Conservation (phyloP, 2,113 vertebrate species). For the Motacilla tschutschensis region DNA sequence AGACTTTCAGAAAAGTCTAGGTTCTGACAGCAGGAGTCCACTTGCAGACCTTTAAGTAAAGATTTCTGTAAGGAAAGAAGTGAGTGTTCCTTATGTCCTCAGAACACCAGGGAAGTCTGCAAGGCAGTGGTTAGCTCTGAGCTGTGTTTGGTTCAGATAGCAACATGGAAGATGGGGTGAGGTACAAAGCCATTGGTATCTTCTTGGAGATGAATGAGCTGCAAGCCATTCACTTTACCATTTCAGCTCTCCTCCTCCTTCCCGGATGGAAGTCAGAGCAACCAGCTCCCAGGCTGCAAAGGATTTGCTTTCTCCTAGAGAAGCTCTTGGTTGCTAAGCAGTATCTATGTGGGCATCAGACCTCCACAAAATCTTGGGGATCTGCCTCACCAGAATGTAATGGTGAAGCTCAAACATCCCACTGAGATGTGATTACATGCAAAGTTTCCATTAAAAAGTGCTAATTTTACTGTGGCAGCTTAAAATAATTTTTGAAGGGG, state of each 20-base stretch:
- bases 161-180: not conserved
- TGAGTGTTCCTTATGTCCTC: not conserved
- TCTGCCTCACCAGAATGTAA: slow-evolving; percentile 71
- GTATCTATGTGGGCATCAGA: slow-evolving; percentile 78
- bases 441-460: slow-evolving; percentile 62
- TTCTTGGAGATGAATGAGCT: not conserved
- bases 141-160: not conserved
- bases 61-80: not conserved
- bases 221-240: not conserved
- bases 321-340: slow-evolving; percentile 74
- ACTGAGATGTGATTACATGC: slow-evolving; percentile 69
- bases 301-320: slow-evolving; percentile 29
- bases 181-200: not conserved
- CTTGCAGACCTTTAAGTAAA: not conserved
- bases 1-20: not conserved
- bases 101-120: not conserved
- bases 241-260: not conserved
- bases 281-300: not conserved
- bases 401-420: slow-evolving; percentile 64
- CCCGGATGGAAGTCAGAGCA: not conserved
- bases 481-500: slow-evolving; percentile 5
- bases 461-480: slow-evolving; percentile 60
- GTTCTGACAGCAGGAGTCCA: not conserved
- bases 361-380: slow-evolving; percentile 67
- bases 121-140: not conserved